These are phyloP conservation scores for Cryptocheilus praepositus DNA, from an alignment of 2,888 invertebrate species.

Conservation along the genomic window DNA sequence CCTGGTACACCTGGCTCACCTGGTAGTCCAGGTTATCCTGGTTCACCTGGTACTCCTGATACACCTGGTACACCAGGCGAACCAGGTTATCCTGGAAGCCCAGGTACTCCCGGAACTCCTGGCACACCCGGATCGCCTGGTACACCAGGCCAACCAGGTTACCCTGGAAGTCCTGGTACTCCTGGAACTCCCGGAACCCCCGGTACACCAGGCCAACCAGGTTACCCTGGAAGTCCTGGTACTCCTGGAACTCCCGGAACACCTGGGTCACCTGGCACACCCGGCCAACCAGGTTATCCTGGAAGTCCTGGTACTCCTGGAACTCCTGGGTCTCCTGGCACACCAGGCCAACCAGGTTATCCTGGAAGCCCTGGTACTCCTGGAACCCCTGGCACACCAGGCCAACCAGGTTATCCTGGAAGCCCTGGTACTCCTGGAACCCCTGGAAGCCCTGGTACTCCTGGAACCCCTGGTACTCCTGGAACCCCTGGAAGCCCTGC, in stretches of 20 bases:
- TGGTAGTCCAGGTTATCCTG: conserved; percentile 33
- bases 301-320: conserved; percentile 21
- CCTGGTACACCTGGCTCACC: conserved; percentile 71
- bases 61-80: conserved; percentile 46
- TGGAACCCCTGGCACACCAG: conserved; percentile 31
- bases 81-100: conserved; percentile 47
- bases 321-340: conserved; percentile 72
- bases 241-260: conserved; percentile 25
- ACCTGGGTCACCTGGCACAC: too few relatives aligned
- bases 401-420: conserved; percentile 44
- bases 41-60: conserved; percentile 35
- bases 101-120: conserved; percentile 42
- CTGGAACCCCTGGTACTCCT: conserved; percentile 42
- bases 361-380: conserved; percentile 47
- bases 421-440: conserved; percentile 47
- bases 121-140: conserved; percentile 46
- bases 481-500: conserved; percentile 38
- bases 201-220: conserved; percentile 35
- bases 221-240: conserved; percentile 30
- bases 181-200: conserved; percentile 46
- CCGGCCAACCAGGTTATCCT: conserved; percentile 34
- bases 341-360: conserved; percentile 71
- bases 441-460: conserved; percentile 38
- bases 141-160: conserved; percentile 38
- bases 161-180: conserved; percentile 42